A percentile compares a stretch with the other conserved stretches of the same genome.
phyloP scores from a whole-genome alignment of 1,140 invertebrate genomes.

The Bombus sibiricus region DNA sequence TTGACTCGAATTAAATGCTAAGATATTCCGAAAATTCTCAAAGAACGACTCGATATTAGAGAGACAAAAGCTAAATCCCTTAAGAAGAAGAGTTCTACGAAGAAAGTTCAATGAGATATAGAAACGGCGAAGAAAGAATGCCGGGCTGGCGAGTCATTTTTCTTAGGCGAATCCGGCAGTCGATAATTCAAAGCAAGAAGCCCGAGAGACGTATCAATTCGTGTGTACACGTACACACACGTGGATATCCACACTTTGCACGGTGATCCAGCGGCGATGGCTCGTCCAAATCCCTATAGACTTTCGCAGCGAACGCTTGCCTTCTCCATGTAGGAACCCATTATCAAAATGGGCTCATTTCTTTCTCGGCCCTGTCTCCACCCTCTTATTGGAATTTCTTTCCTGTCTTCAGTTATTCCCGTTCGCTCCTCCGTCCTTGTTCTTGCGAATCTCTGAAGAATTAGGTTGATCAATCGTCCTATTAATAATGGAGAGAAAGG shows the following conservation, averaged over 20 bases:
- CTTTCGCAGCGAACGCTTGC: constrained; percentile 70
- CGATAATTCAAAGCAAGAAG: constrained; percentile 67
- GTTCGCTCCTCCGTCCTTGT: constrained; percentile 17
- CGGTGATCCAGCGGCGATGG: constrained; percentile 72
- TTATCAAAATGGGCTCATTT: constrained; percentile 81
- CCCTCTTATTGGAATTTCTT: constrained; percentile 73
- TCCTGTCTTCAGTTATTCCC: constrained; percentile 57
- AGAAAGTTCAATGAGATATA: background rate
- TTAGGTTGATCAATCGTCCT: constrained; percentile 56
- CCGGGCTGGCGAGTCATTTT: constrained; percentile 3
- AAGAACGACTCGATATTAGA: background rate
- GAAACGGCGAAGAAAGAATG: background rate
- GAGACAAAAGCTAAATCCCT: background rate
- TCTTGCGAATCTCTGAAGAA: constrained; percentile 59
- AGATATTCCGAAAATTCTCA: no score
- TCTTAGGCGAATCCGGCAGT: constrained; percentile 51
- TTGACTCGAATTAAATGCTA: no score
- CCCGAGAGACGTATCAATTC: constrained; percentile 47
- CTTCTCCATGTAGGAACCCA: constrained; percentile 73
- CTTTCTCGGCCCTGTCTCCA: constrained; percentile 72
- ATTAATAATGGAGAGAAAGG: constrained; percentile 47
- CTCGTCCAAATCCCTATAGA: constrained; percentile 77
- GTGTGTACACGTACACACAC: constrained; percentile 46
- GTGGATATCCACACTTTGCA: constrained; percentile 63
- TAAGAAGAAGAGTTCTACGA: background rate